Conservation (phyloP, 2,888 invertebrate genomes). For the Salpingus planirostris region DNA sequence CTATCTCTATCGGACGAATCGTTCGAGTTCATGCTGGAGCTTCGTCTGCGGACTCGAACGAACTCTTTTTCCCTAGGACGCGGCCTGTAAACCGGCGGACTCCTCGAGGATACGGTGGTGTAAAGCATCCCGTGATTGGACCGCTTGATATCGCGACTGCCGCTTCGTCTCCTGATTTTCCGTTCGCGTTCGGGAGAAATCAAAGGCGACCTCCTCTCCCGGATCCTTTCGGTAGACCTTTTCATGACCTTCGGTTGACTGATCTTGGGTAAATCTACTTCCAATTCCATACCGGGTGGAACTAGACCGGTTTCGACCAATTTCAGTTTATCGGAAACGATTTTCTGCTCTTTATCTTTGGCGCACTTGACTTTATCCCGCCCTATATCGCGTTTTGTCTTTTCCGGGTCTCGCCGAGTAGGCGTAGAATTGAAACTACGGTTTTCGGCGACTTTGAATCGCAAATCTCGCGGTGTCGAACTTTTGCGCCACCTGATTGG, state of each 20-base stretch:
- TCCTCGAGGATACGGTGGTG: no score
- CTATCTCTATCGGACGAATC: constrained; percentile 14
- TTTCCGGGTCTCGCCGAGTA: constrained; percentile 37
- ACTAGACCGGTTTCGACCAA: constrained; percentile 42
- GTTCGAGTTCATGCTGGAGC: constrained; percentile 8
- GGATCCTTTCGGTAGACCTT: background rate
- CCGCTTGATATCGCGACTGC: constrained; percentile 6
- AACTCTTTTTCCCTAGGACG: no score
- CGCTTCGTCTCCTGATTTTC: constrained; percentile 1
- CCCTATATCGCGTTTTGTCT: constrained; percentile 40
- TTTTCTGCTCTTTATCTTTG: constrained; percentile 36
- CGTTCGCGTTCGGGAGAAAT: constrained; percentile 4
- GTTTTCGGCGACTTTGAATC: background rate
- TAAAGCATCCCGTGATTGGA: no score
- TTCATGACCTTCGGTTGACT: constrained; percentile 2
- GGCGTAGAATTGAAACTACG: background rate
- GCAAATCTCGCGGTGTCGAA: background rate
- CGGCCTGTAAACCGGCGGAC: no score
- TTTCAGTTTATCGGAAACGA: constrained; percentile 37
- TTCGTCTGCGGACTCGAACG: no score
- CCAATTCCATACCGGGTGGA: constrained; percentile 43
- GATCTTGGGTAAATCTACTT: constrained; percentile 28
- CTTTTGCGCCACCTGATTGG: constrained; percentile 7
- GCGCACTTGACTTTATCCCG: constrained; percentile 38
- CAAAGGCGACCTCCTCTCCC: constrained; percentile 1